Evolutionary conservation across 2,797 vertebrate species (phyloP).

Genomic region (Poecile montanus): DNA sequence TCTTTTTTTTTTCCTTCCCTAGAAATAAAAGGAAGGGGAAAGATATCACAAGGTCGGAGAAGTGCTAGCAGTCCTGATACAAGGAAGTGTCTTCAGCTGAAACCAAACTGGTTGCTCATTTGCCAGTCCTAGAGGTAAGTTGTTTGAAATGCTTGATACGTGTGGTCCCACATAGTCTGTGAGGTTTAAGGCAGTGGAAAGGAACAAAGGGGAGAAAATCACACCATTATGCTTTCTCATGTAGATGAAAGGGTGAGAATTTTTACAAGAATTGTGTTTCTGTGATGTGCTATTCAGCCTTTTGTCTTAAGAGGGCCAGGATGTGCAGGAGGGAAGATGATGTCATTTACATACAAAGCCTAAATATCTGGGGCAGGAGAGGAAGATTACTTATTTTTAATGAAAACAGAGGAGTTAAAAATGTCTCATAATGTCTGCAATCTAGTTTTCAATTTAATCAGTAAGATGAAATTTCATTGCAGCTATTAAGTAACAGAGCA

Average conservation of each 20-base stretch:
- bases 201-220: neutral
- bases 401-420: neutral
- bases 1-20: neutral
- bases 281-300: neutral
- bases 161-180: rapidly evolving
- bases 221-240: neutral
- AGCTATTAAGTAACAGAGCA: neutral
- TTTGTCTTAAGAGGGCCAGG: neutral
- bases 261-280: neutral
- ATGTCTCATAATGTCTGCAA: neutral
- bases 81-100: neutral
- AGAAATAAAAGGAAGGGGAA: slow-evolving; percentile 29
- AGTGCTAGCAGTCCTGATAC: neutral
- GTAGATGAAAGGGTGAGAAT: neutral
- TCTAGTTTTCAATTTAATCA: neutral
- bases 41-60: neutral
- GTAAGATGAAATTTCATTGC: neutral
- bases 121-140: neutral
- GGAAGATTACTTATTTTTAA: neutral
- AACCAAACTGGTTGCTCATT: neutral
- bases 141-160: neutral
- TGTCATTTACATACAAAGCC: neutral
- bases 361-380: neutral
- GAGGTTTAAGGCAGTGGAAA: neutral
- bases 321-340: neutral